phyloP scores from a whole-genome alignment of 2,797 vertebrate species.

The Sebastes dallii region DNA sequence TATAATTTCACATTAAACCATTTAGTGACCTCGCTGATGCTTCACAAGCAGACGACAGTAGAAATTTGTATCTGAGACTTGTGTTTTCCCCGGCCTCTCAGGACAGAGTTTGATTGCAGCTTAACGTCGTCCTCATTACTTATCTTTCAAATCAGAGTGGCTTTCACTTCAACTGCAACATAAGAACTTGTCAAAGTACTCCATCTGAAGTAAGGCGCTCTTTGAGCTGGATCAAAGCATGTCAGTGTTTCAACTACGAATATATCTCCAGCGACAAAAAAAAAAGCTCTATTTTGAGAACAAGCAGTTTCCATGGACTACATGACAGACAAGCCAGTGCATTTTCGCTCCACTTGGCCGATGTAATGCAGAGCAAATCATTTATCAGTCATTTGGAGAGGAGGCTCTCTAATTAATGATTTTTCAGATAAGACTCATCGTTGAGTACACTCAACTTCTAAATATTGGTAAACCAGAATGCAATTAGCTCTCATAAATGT shows the following conservation, averaged over 20 bases:
- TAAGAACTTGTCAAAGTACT: conserved; percentile 42
- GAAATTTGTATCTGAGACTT: neutral
- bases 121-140: conserved; percentile 29
- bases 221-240: conserved; percentile 53
- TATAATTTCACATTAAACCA: neutral
- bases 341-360: neutral
- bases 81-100: neutral
- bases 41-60: neutral
- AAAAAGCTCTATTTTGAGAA: conserved; percentile 43
- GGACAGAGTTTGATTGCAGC: neutral
- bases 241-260: conserved; percentile 32
- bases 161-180: conserved; percentile 22
- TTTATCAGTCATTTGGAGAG: conserved; percentile 4
- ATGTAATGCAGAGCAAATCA: neutral
- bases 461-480: conserved; percentile 10
- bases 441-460: neutral
- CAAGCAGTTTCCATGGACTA: conserved; percentile 5
- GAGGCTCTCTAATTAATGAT: conserved; percentile 16
- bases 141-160: conserved; percentile 26
- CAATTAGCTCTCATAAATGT: neutral
- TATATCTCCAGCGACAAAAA: conserved; percentile 38
- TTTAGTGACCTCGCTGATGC: neutral
- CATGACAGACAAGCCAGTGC: neutral
- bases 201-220: conserved; percentile 19
- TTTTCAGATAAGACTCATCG: conserved; percentile 11